Base-by-base conservation (phyloP, 1,140 invertebrate species). In the Lordiphosa mommai region DNA sequence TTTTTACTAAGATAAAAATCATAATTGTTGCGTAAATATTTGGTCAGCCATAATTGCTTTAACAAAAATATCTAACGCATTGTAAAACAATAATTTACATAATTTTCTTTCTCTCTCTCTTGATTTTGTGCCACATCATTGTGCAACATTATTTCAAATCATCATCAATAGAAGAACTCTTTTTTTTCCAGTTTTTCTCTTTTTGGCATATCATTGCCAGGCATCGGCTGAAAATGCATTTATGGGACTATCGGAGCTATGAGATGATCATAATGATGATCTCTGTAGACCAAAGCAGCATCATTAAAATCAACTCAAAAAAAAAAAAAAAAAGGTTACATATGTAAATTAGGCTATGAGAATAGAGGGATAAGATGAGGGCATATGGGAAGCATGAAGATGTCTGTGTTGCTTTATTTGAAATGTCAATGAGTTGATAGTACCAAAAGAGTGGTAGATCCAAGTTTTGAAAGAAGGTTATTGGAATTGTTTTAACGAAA, bases 11-110 rank as follows among this genome's bases (percentile, higher is more conserved):
- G 77, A 82, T 82, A 67, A 53, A 68, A 60, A 77, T 77, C 72
- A 84, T 84, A 69, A 84, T 80, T 80, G 74, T 80, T 82, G 63
- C 77, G 72, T 82, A 68, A 68, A 84, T 77, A 84, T 82, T 82
- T 84, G 77, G 76, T 71, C 72, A 84, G 68, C 52, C 68, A 58
- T 82, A 84, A 84, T 84, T 82, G 72, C 72, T 82, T 51, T 57
- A 76, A 67, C 66, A 76, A 56, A 82, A 84, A 71, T 66, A 66
- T 61, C 43, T 72, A 50, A 52, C 61, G 51, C 53, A 51, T 37
- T 77, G 58, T 76, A 64, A 77, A 72, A 64, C 76, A 60, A 76
- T 76, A 74, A 80, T 82, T 82, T 82, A 82, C 77, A 82, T 82
- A 82, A 82, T 77, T 59, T 69, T 82, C 63, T 41, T 41, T 52